phyloP scores from a whole-genome alignment of 2,113 vertebrate species.

The Ascaphus truei region DNA sequence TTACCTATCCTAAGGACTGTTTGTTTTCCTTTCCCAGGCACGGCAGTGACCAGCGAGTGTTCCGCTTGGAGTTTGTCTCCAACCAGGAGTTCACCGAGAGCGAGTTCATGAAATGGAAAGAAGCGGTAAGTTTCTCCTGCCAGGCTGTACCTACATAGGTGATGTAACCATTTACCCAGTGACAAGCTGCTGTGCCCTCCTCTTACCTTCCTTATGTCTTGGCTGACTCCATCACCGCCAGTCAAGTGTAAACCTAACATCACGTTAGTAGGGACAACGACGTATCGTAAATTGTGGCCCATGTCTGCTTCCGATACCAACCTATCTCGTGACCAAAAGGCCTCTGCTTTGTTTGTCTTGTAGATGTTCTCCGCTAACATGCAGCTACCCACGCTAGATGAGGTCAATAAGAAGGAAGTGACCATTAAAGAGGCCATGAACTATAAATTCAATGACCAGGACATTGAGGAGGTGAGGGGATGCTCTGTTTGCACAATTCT shows the following conservation, averaged over 20 bases:
- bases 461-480: constrained; percentile 94
- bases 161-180: too few relatives aligned
- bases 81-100: constrained; percentile 97
- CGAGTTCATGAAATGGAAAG: constrained; percentile 99
- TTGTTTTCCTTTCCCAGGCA: constrained; percentile 67
- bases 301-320: too few relatives aligned
- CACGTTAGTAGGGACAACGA: too few relatives aligned
- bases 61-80: constrained; percentile 95
- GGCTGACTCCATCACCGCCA: too few relatives aligned
- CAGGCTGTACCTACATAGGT: too few relatives aligned
- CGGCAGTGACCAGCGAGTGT: constrained; percentile 89
- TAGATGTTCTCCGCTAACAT: constrained; percentile 94
- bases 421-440: constrained; percentile 97
- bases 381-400: constrained; percentile 96
- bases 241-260: too few relatives aligned
- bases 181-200: too few relatives aligned
- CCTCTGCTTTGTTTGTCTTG: constrained; percentile 14
- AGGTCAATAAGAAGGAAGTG: constrained; percentile 94
- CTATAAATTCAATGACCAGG: constrained; percentile 97
- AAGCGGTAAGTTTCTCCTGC: constrained; percentile 78
- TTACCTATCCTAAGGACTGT: background rate
- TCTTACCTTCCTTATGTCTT: too few relatives aligned
- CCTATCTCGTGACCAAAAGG: too few relatives aligned
- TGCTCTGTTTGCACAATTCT: too few relatives aligned
- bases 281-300: too few relatives aligned